Evolutionary conservation across 1,140 invertebrate genomes (phyloP).

Genomic region (Drosophila neocordata): DNA sequence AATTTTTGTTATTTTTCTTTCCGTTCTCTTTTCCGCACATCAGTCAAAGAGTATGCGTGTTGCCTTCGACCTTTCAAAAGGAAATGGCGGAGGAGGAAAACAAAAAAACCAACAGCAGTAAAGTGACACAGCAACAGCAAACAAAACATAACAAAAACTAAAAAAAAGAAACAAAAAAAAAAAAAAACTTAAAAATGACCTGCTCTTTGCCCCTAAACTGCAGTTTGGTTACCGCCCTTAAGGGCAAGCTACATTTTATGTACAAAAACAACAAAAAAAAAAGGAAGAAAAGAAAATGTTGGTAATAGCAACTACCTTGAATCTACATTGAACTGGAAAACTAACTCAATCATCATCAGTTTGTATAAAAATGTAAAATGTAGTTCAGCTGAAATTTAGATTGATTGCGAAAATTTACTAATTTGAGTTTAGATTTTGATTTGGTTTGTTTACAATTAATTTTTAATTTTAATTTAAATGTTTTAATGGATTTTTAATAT

Average conservation of each 20-base stretch:
- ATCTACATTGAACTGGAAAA: not conserved
- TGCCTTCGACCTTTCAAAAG: constrained; percentile 2
- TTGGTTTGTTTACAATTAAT: no score
- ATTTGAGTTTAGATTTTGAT: not conserved
- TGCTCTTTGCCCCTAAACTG: constrained; percentile 6
- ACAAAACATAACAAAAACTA: constrained; percentile 49
- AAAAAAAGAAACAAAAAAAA: no score
- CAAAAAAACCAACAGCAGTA: constrained; percentile 17
- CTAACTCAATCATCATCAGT: constrained; percentile 4
- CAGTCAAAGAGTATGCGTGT: constrained; percentile 51
- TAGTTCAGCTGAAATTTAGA: not conserved
- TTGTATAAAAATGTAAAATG: not conserved
- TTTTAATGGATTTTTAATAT: no score
- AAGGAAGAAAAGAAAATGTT: not conserved
- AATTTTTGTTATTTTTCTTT: not conserved
- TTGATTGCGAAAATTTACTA: not conserved
- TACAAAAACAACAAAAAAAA: not conserved
- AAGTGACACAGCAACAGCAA: constrained; percentile 34
- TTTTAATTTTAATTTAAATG: no score
- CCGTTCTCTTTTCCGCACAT: constrained; percentile 24
- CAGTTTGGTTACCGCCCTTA: not conserved
- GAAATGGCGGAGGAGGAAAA: not conserved
- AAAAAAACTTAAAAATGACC: not conserved
- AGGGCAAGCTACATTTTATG: not conserved
- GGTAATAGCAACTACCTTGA: not conserved